Base-by-base conservation (phyloP, 2,888 invertebrate species). In the Penaeus monodon region DNA sequence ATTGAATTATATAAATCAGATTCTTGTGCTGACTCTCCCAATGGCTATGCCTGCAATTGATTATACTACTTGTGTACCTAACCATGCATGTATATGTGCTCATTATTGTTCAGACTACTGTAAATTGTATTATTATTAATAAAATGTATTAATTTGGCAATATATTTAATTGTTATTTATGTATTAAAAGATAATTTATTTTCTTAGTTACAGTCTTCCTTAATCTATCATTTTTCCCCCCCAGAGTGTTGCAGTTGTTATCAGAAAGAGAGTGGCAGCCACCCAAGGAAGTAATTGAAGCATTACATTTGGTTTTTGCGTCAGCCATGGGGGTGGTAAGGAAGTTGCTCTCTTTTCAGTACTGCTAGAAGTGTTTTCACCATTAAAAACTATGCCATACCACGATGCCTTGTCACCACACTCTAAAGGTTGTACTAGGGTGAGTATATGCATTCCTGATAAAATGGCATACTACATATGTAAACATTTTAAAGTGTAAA, bases 281-380 rank as follows among this genome's bases (percentile, higher is more conserved):
- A n/a, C 88, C 88, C 12, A 64, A 66, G 38, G 85, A 83, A 63
- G 83, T 88, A 22, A 65, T 49, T 27, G 74, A 73, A 27, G 85
- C 88, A 29, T 20, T 88, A 24, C 57, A 81, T 29, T 49, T 64
- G 44, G 88, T 88, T 20, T n/a, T 63, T 88, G 29, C 38, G 63
- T 24, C 88, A 88, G 68, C 88, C 88, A 29, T 86, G 86, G 86
- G n/a, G 88, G 88, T 22, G 88, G 88, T 22, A 88, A 84, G 65
- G 83, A 86, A 57, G 49, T 88, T 63, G 74, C 83, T n/a, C 70
- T 88, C 20, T 88, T 86, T 70, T 80, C 86, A 7, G 86, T 86
- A n/a, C 63, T 88, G n/a, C 73, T 88, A 70, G 88, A 88, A 63
- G 83, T 74, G 81, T 88, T 20, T 74, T 74, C 63, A 88, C 88